Evolutionary conservation across 2,888 invertebrate genomes (phyloP), one percentile per base, ranked within the genome.

Genomic region (Spodoptera exigua): DNA sequence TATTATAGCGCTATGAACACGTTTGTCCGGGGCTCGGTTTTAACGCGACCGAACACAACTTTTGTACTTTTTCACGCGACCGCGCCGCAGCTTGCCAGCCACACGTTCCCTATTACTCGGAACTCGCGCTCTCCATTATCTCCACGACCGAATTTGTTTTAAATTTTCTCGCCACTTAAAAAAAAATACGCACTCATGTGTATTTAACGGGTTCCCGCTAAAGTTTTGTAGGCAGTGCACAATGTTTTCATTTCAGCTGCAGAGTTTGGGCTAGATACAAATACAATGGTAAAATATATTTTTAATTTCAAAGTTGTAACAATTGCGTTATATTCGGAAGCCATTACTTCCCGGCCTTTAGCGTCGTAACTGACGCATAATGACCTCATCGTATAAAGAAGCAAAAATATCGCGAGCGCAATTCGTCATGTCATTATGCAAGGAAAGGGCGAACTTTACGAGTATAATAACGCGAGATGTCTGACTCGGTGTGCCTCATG

Each of bases 391-490:
- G 86, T 85, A 91, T 91, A 90, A 90, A 91, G 89, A 89, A 86
- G 91, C 88, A 89, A 90, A 93, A 92, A 93, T 93, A 93, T 92
- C 91, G 91, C 87, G 87, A 89, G 84, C 89, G 92, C 91, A 91
- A 93, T 94, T 91, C 93, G 92, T 93, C 93, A 93, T 93, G 90
- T 93, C 91, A 94, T 93, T 94, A 93, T 93, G 93, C 93, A 93
- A 88, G 92, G 90, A 91, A 93, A 93, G 92, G 92, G 92, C 93
- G 88, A 90, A 91, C 89, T 93, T 94, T 93, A 94, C 92, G 93
- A 91, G 89, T 89, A 92, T 92, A 92, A 93, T 93, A 93, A 93
- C 93, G 90, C 76, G 92, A 94, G 93, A 93, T 92, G 90, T 92
- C 90, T 91, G 92, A 90, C 89, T 90, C 86, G 86, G 86, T 87